phyloP scores from a whole-genome alignment of 2,797 vertebrate genomes.

The Falco peregrinus region DNA sequence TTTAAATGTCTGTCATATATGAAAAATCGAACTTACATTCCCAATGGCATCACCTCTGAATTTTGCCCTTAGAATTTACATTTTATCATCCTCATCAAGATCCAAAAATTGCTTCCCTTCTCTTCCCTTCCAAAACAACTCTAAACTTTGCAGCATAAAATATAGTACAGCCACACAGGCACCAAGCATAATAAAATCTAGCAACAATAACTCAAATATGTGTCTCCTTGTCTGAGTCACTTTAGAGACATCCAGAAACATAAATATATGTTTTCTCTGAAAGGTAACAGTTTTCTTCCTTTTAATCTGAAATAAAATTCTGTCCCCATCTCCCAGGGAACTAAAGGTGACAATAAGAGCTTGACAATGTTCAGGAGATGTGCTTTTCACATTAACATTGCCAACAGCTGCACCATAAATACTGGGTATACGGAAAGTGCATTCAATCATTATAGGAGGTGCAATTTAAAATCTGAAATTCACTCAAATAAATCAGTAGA shows the following conservation, averaged over 20 bases:
- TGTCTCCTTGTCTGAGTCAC: conserved; percentile 68
- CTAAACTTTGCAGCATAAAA: conserved; percentile 62
- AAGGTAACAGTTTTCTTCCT: conserved; percentile 67
- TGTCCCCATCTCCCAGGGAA: conserved; percentile 63
- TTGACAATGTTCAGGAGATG: conserved; percentile 64
- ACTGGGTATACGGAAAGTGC: conserved; percentile 30
- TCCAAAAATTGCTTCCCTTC: neutral
- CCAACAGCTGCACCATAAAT: conserved; percentile 62
- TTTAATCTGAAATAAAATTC: conserved; percentile 73
- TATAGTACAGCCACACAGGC: conserved; percentile 59
- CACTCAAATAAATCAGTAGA: conserved; percentile 61
- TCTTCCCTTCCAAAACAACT: conserved; percentile 30
- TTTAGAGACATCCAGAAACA: conserved; percentile 68
- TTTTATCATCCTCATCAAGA: conserved; percentile 55
- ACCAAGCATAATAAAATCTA: conserved; percentile 66
- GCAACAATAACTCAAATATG: conserved; percentile 67
- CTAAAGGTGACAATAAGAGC: conserved; percentile 70
- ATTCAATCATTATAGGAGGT: conserved; percentile 58
- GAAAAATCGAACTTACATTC: conserved; percentile 29
- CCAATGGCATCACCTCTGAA: conserved; percentile 40
- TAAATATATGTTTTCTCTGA: conserved; percentile 71
- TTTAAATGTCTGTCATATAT: conserved; percentile 19
- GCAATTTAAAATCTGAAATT: conserved; percentile 64
- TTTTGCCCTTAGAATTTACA: conserved; percentile 57
- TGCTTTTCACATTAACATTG: conserved; percentile 69